Evolutionary conservation across 2,113 vertebrate species (phyloP).

Genomic region (Pelecanoides urinatrix): DNA sequence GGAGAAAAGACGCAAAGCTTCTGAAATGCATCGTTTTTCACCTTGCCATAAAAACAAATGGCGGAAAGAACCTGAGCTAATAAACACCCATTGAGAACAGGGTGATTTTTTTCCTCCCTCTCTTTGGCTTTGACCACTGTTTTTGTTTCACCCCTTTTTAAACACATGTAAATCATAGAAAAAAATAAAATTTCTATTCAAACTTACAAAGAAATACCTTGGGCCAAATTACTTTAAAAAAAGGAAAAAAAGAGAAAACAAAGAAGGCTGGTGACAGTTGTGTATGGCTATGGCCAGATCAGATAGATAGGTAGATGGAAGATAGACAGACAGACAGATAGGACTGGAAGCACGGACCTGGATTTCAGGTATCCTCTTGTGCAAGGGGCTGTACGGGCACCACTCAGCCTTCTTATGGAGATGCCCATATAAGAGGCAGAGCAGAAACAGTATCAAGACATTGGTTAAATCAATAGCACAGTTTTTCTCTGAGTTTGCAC

Average conservation of each 20-base stretch:
- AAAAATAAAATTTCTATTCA: neutral
- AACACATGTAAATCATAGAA: neutral
- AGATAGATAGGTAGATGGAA: neutral
- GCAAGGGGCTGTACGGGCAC: neutral
- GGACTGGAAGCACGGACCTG: neutral
- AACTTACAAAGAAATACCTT: neutral
- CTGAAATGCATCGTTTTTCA: constrained; percentile 7
- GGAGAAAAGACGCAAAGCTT: neutral
- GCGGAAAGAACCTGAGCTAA: neutral
- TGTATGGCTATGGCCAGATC: neutral
- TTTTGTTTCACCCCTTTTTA: neutral
- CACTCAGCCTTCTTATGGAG: neutral
- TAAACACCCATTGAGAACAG: neutral
- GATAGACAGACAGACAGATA: neutral
- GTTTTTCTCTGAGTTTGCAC: neutral
- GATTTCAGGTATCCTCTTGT: neutral
- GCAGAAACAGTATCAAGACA: neutral
- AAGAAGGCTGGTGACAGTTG: neutral
- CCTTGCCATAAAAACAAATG: constrained; percentile 22
- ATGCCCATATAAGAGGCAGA: neutral
- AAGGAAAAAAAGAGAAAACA: neutral
- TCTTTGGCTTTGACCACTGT: neutral
- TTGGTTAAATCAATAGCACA: neutral
- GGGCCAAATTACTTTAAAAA: neutral
- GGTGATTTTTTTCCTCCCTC: neutral